Evolutionary conservation across 2,888 invertebrate genomes (phyloP), one percentile per base, ranked within the genome.

Genomic region (Drosophila limbata): DNA sequence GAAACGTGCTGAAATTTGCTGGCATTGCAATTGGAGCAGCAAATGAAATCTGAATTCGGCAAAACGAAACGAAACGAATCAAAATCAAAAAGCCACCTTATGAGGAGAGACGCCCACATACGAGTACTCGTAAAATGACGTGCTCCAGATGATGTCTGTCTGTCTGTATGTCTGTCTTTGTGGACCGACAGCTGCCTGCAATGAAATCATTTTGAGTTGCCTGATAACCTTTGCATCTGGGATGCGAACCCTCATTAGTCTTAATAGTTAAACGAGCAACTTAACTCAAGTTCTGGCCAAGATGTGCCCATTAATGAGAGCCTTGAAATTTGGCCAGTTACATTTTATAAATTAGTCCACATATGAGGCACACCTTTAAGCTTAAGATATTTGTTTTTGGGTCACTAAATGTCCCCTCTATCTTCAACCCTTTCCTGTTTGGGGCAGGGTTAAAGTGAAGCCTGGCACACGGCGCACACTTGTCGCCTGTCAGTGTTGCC

Each of bases 1-100:
- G 78, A 84, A 86, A 88, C 84, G 84, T 84, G 88, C 86, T 76
- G 66, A 86, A 82, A 79, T 83, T 64, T 72, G 84, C 84, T 75
- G 81, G 69, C 76, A 57, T 56, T 70, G 86, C 88, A 84, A 39
- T 69, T 67, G 62, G 44, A 19, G 21, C 44, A 45, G 13, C 28
- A 56, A 77, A 66, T 57, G 68, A 64, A 60, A 68, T 78, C 50
- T 45, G 60, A 69, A 53, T 52, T 60, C 42, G 45, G 33, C 17
- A 42, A 19, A 40, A 15, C 35, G 21, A 40, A 28, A 8, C 1
- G 28, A 28, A 5, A 25, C 25, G 5, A 25, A 21, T 21, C 21
- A 21, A 21, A 21, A 9, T 21, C 44, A n/a, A 31, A 55, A 52
- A 37, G 72, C 53, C 69, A 79, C 77, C 77, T 77, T 77, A 39